Evolutionary conservation across 2,888 invertebrate genomes (phyloP).

Genomic region (Ligdia adustata): DNA sequence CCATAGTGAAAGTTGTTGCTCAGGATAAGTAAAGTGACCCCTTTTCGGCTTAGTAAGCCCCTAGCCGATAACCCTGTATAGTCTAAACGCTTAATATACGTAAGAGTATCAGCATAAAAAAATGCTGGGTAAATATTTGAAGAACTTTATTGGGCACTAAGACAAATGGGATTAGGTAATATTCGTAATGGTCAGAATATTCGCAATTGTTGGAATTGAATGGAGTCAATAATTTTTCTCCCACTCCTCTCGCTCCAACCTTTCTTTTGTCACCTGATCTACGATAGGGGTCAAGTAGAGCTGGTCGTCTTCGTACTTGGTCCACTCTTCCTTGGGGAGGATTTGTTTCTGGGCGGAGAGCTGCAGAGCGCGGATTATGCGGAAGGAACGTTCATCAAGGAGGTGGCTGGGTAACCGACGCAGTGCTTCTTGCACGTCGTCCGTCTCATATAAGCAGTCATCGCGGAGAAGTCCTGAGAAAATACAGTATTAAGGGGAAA

Average conservation of each 20-base stretch:
- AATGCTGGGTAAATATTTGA: too few species aligned
- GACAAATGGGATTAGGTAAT: too few species aligned
- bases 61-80: too few species aligned
- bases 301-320: constrained; percentile 93
- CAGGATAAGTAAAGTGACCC: too few species aligned
- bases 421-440: constrained; percentile 92
- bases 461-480: constrained; percentile 94
- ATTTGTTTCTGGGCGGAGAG: constrained; percentile 89
- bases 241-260: constrained; percentile 91
- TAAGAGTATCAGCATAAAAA: too few species aligned
- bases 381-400: constrained; percentile 93
- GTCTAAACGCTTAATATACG: too few species aligned
- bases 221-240: constrained; percentile 86
- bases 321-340: constrained; percentile 97
- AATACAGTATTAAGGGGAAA: too few species aligned
- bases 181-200: too few species aligned
- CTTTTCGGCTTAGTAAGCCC: too few species aligned
- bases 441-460: constrained; percentile 89
- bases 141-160: too few species aligned
- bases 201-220: too few species aligned
- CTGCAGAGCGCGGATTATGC: constrained; percentile 92
- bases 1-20: too few species aligned
- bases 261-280: constrained; percentile 91
- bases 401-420: constrained; percentile 89
- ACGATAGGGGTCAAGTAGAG: constrained; percentile 91